Evolutionary conservation across 1,140 invertebrate species (phyloP).

Genomic region (Melanaphis sacchari): DNA sequence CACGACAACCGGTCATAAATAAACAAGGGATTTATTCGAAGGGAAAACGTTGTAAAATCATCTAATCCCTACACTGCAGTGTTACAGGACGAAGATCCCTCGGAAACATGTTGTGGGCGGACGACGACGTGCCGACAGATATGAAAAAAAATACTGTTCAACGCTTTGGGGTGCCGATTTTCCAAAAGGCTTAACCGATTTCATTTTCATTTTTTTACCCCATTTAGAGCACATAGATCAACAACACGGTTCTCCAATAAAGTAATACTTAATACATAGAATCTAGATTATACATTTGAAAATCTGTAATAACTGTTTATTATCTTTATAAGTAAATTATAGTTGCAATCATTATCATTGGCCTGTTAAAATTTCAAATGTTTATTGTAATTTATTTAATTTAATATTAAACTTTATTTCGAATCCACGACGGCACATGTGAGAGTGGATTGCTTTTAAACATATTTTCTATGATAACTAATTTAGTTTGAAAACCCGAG

Average conservation of each 20-base stretch:
- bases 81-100: slow-evolving; percentile 19
- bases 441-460: background rate
- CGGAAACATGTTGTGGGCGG: background rate
- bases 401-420: background rate
- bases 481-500: background rate
- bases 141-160: slow-evolving; percentile 18
- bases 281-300: background rate
- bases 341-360: background rate
- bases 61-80: slow-evolving; percentile 42
- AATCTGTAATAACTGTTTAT: background rate
- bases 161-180: slow-evolving; percentile 34
- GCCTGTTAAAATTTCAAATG: background rate
- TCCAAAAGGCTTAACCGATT: slow-evolving; percentile 45
- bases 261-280: background rate
- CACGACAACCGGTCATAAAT: slow-evolving; percentile 53
- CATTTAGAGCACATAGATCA: background rate
- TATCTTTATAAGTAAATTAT: background rate
- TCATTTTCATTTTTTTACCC: slow-evolving; percentile 33
- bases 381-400: background rate
- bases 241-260: background rate
- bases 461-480: background rate
- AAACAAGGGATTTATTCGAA: slow-evolving; percentile 53
- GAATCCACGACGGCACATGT: background rate
- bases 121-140: slow-evolving; percentile 31
- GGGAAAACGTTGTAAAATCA: slow-evolving; percentile 54